Evolutionary conservation across 2,888 invertebrate species (phyloP), one percentile per base, ranked within the genome.

Genomic region (Campoplex capitator): DNA sequence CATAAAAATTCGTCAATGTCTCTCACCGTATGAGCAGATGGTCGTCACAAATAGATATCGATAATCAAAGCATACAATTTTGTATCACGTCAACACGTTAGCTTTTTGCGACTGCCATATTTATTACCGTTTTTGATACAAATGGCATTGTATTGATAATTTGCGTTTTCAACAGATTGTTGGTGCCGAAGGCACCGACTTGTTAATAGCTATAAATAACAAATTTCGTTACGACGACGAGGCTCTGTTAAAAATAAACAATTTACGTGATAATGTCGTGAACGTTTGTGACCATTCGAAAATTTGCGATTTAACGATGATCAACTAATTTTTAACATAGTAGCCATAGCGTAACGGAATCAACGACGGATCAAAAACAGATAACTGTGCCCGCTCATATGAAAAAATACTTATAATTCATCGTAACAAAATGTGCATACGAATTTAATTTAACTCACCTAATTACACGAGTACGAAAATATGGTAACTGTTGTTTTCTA

Each of bases 181-280:
- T 58, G 62, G 71, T 79, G 74, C 80, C 70, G 68, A 71, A 62
- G 28, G 73, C 82, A 42, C 35, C 58, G 65, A 80, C 71, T 79
- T 82, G 81, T 82, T 58, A 38, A 35, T 70, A 85, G 76, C 71
- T 83, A 51, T 51, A 75, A 76, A 71, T 54, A 76, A 83, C 13
- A 35, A 84, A 79, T 86, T 84, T 85, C 70, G 77, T 89, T 89
- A 87, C 88, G 77, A 82, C 74, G 70, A 73, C 79, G 85, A 85
- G 86, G 87, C 84, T 84, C 88, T 89, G 85, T 89, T 89, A 84
- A 88, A 54, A 77, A 85, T 82, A 77, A 71, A 35, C 16, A n/a
- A 16, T 74, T 77, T 65, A 70, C 67, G 45, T 84, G 78, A 86
- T 28, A 35, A 48, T 11, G n/a, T 54, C 23, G 11, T 18, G 35